Evolutionary conservation across 2,113 vertebrate genomes (phyloP).

Genomic region (Aphelocoma coerulescens): DNA sequence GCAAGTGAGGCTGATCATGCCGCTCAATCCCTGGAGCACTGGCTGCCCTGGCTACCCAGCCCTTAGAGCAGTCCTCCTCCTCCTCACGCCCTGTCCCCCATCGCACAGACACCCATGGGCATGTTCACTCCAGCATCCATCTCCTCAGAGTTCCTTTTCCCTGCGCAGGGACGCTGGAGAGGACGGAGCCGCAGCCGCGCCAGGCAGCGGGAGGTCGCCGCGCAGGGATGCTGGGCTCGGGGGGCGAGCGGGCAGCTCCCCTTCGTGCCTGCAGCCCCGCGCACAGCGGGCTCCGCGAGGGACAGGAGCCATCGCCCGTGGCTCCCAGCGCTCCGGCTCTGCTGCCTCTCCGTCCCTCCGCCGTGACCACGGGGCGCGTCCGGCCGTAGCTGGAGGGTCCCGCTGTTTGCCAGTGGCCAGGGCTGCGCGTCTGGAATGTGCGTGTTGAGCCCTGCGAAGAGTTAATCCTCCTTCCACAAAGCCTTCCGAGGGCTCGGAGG

Average conservation of each 20-base stretch:
- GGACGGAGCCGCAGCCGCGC: background rate
- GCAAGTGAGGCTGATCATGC: background rate
- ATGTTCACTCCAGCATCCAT: background rate
- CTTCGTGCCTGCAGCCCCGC: background rate
- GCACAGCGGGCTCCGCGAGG: background rate
- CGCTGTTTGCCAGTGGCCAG: background rate
- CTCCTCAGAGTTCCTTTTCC: background rate
- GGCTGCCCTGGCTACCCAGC: background rate
- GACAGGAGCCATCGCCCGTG: accelerated
- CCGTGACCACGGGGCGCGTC: background rate
- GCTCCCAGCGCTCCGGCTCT: accelerated
- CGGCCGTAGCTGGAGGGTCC: background rate
- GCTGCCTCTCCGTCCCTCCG: background rate
- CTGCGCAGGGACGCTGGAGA: background rate
- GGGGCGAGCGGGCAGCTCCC: background rate
- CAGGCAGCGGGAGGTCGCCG: background rate
- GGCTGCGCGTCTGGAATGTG: background rate
- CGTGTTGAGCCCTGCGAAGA: background rate
- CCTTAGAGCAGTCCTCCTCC: background rate
- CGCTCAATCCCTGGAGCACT: accelerated
- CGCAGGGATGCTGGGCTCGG: background rate
- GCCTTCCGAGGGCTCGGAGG: background rate
- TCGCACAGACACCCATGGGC: background rate
- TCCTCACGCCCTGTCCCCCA: background rate
- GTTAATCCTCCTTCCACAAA: background rate